Evolutionary conservation across 92 coral and sea anemone species (phyloP).

Genomic region (Blastomussa wellsi): DNA sequence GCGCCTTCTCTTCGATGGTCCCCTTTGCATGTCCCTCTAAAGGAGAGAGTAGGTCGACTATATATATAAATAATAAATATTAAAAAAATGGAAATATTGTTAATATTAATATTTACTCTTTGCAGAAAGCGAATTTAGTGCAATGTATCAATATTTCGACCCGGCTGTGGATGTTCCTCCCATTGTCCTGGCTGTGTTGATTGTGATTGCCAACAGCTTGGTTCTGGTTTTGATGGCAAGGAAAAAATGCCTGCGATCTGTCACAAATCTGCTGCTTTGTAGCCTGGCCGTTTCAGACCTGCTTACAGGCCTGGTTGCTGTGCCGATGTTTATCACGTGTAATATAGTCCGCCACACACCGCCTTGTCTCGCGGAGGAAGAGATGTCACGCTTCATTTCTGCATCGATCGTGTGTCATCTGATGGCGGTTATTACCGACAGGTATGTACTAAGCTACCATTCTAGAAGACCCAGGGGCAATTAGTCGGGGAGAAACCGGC

Average conservation of each 20-base stretch:
- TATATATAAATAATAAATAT: no score
- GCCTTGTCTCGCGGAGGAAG: slow-evolving; percentile 54
- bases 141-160: slow-evolving; percentile 23
- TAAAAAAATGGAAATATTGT: no score
- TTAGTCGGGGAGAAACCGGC: no score
- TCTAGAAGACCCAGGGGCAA: no score
- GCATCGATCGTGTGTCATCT: slow-evolving; percentile 62
- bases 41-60: no score
- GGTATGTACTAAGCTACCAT: slow-evolving; percentile 21
- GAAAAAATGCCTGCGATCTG: slow-evolving; percentile 54
- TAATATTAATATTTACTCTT: neutral
- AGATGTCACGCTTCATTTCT: slow-evolving; percentile 65
- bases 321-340: slow-evolving; percentile 71
- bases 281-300: slow-evolving; percentile 84
- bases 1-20: no score
- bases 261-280: slow-evolving; percentile 71
- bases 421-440: slow-evolving; percentile 58
- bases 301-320: slow-evolving; percentile 66
- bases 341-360: slow-evolving; percentile 40
- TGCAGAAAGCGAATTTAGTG: neutral
- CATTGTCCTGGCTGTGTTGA: slow-evolving; percentile 55
- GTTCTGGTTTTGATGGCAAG: slow-evolving; percentile 58
- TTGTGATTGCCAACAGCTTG: slow-evolving; percentile 53
- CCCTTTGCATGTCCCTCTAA: no score
- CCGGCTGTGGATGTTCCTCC: slow-evolving; percentile 65